Evolutionary conservation across 2,113 vertebrate species (phyloP).

Genomic region (Triplophysa rosa): DNA sequence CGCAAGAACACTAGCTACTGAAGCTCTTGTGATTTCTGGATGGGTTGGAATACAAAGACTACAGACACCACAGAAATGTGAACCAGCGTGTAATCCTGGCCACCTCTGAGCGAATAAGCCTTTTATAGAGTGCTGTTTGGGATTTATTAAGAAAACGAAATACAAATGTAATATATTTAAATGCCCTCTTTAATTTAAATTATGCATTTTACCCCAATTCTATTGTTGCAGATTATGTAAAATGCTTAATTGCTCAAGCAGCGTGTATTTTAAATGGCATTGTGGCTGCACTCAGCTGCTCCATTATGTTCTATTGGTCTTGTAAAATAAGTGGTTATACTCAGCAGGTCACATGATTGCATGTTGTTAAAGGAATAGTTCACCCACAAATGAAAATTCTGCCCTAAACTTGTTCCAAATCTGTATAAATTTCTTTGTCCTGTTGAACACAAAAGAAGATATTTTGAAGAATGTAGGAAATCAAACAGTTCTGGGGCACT

Average conservation of each 20-base stretch:
- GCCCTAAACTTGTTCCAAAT: too few relatives aligned
- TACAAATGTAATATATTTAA: too few relatives aligned
- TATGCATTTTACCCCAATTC: neutral
- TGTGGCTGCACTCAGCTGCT: neutral
- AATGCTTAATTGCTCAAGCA: neutral
- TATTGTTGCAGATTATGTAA: neutral
- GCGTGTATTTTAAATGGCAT: neutral
- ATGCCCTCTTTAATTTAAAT: too few relatives aligned
- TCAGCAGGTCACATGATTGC: neutral
- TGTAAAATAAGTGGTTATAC: constrained; percentile 14
- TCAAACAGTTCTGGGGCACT: too few relatives aligned
- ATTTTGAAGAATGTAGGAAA: too few relatives aligned
- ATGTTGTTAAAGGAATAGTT: too few relatives aligned
- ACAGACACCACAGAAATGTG: neutral
- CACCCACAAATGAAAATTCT: too few relatives aligned
- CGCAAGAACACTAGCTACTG: neutral
- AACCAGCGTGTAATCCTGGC: neutral
- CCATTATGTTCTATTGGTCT: neutral
- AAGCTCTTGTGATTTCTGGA: neutral
- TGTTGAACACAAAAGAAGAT: too few relatives aligned
- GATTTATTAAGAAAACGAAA: neutral
- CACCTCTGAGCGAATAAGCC: neutral
- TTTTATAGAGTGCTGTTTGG: neutral
- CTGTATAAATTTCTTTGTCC: too few relatives aligned
- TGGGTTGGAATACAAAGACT: neutral